Percentiles rank a stretch among this genome's conserved stretches.
phyloP scores from a whole-genome alignment of 2,113 vertebrate genomes.

The Rynchops niger region DNA sequence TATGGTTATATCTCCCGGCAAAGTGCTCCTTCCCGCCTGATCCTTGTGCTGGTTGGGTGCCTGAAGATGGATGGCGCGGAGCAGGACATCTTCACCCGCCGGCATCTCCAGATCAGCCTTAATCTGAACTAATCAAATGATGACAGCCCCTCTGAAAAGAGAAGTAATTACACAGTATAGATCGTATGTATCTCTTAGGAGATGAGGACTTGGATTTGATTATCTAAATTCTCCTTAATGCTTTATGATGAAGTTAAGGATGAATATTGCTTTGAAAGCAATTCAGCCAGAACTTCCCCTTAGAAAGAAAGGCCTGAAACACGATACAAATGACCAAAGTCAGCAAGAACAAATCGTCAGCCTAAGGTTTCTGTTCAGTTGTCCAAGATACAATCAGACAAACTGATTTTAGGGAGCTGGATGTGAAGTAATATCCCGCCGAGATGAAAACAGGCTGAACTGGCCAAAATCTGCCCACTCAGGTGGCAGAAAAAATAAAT shows the following conservation, averaged over 20 bases:
- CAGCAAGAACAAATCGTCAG: conserved; percentile 1
- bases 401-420: conserved; percentile 31
- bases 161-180: conserved; percentile 37
- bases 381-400: conserved; percentile 3
- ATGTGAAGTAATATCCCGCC: conserved; percentile 6
- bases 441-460: conserved; percentile 9
- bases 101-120: not conserved
- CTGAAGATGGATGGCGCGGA: not conserved
- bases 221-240: conserved; percentile 47
- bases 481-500: not conserved
- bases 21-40: not conserved
- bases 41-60: not conserved
- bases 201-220: conserved; percentile 47
- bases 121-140: conserved; percentile 29
- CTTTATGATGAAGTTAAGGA: conserved; percentile 47
- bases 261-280: conserved; percentile 36
- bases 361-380: conserved; percentile 27
- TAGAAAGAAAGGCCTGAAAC: conserved; percentile 13
- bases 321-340: not conserved
- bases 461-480: not conserved
- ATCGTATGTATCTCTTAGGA: not conserved
- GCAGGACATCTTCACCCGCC: not conserved
- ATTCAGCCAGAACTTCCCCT: conserved; percentile 14
- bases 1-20: not conserved
- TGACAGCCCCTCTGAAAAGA: not conserved